A percentile compares a stretch with the other conserved stretches of the same genome.
These are phyloP conservation scores for Penaeus indicus DNA, from an alignment of 1,140 invertebrate species.

Conservation along the genomic window DNA sequence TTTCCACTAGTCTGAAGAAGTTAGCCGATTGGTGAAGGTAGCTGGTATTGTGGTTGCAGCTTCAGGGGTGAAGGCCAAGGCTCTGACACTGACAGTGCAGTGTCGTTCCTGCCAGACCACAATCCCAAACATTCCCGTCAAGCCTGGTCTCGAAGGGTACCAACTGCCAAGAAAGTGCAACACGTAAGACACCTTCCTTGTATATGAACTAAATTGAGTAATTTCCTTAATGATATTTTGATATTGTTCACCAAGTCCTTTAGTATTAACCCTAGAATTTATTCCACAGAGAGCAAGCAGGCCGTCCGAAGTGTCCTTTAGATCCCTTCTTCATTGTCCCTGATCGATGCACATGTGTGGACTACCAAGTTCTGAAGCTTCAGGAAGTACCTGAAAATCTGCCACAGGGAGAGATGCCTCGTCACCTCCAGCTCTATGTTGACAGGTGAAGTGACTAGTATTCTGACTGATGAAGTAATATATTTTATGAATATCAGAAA, in stretches of 20 bases:
- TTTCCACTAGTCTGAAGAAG: conserved; percentile 86
- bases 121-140: conserved; percentile 90
- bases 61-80: conserved; percentile 94
- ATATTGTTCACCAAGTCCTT: not conserved
- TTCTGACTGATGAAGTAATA: no score
- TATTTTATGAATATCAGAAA: no score
- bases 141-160: conserved; percentile 97
- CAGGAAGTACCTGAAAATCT: conserved; percentile 97
- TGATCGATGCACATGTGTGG: conserved; percentile 97
- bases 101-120: conserved; percentile 93
- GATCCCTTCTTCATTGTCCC: conserved; percentile 98
- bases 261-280: conserved; percentile 62
- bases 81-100: conserved; percentile 94
- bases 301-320: conserved; percentile 90
- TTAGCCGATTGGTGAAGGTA: conserved; percentile 94
- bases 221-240: conserved; percentile 41
- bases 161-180: conserved; percentile 95
- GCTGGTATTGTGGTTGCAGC: conserved; percentile 96
- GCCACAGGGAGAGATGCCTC: conserved; percentile 98
- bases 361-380: conserved; percentile 89
- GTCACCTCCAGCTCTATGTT: conserved; percentile 95
- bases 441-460: conserved; percentile 77
- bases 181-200: conserved; percentile 77
- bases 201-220: not conserved
- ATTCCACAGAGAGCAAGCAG: conserved; percentile 83